Evolutionary conservation across 2,888 invertebrate genomes (phyloP), one percentile per base, ranked within the genome.

Genomic region (Crematogaster levior): DNA sequence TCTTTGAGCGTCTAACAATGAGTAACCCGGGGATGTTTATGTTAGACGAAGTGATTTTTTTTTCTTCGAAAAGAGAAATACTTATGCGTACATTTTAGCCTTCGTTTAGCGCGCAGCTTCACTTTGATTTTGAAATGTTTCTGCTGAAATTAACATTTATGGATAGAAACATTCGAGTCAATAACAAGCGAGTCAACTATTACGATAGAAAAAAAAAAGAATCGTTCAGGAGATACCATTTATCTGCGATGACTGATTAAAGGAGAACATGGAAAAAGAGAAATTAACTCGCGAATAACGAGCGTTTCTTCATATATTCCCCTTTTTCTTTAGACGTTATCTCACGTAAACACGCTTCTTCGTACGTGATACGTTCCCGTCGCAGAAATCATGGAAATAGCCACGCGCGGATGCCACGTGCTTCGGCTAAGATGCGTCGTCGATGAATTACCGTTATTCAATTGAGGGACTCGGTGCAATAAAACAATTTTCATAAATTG

Each of bases 271-370:
- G 2, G 21, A 40, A 37, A 53, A 73, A 51, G 56, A 56, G 34
- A n/a, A 72, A 27, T 21, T 18, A 24, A n/a, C 3, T 18, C 43
- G 30, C 43, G 21, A 61, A 12, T n/a, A 27, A 51, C 12, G 30
- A 56, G 18, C 34, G 24, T 37, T 51, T 40, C 70, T 70, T 27
- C 24, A 70, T 21, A 70, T 21, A 72, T 75, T 80, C 77, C 40
- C 63, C 43, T 73, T 58, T 34, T 65, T 63, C 61, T 65, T 56
- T 74, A 30, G 66, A n/a, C 51, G 40, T 82, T 83, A 82, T 83
- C 83, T 82, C 83, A 83, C 83, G 82, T 83, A 83, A 83, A 83
- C 82, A 83, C 53, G 37, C 58, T 56, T 63, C 80, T 81, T 43
- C 1, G 46, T 53, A 53, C 80, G 43, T 56, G 81, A 63, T 60